Conservation (phyloP, 2,797 vertebrate species). For the Mallotus villosus region DNA sequence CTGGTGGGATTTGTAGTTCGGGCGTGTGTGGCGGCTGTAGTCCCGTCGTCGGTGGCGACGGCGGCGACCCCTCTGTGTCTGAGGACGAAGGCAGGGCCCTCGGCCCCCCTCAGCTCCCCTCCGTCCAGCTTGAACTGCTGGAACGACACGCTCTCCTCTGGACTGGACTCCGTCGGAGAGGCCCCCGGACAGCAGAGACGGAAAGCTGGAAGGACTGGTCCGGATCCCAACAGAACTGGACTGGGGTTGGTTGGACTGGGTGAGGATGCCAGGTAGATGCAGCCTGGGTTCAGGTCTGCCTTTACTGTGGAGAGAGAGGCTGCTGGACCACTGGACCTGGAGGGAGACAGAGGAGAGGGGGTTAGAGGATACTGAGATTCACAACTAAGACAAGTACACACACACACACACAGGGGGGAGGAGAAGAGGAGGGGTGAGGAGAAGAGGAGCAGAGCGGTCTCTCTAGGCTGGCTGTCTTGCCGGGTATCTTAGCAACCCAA, state of each 20-base stretch:
- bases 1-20: conserved; percentile 54
- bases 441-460: not conserved
- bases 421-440: too few relatives aligned
- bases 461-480: not conserved
- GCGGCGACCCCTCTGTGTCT: conserved; percentile 68
- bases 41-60: not conserved
- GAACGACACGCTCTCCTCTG: conserved; percentile 30
- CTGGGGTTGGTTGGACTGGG: not conserved
- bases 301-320: not conserved
- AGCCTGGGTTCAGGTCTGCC: not conserved
- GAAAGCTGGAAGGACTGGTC: not conserved
- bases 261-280: not conserved
- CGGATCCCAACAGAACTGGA: not conserved
- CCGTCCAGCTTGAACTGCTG: conserved; percentile 75
- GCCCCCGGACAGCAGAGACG: not conserved
- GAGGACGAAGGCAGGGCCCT: conserved; percentile 71
- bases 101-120: conserved; percentile 66
- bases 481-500: not conserved
- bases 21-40: conserved; percentile 21
- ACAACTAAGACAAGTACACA: not conserved
- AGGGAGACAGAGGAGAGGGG: not conserved
- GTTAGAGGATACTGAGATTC: not conserved
- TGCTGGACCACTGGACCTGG: not conserved
- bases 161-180: not conserved
- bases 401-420: not conserved